Conservation (phyloP, 2,113 vertebrate species). For the Leptosomus discolor region DNA sequence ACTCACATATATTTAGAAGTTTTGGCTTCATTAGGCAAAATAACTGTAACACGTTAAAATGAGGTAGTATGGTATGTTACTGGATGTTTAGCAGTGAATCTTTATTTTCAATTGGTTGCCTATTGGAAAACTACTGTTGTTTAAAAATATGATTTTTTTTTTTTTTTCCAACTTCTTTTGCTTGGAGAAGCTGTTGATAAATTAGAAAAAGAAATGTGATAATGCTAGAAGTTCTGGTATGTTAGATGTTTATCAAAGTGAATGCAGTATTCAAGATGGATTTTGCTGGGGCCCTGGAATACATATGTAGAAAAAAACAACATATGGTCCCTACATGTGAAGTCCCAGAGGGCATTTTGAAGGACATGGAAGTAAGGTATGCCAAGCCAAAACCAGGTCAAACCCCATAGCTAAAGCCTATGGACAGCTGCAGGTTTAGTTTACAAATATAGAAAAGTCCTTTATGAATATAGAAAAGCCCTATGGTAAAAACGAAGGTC, state of each 20-base stretch:
- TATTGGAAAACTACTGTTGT: background rate
- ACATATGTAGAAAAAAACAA: background rate
- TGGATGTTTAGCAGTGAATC: background rate
- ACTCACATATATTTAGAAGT: background rate
- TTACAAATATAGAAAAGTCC: background rate
- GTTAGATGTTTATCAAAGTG: background rate
- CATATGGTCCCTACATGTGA: background rate
- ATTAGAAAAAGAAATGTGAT: background rate
- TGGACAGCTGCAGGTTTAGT: background rate
- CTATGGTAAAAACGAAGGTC: background rate
- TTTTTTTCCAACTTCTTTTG: background rate
- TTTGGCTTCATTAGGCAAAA: background rate
- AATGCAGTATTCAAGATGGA: background rate
- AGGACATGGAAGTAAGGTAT: background rate
- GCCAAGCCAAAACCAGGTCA: background rate
- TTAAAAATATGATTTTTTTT: background rate
- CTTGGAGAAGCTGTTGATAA: background rate
- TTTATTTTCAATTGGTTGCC: background rate
- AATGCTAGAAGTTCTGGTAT: background rate
- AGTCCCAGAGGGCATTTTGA: background rate
- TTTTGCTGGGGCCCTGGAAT: background rate
- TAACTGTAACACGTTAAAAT: background rate
- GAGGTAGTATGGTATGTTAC: background rate
- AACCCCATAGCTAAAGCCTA: background rate
- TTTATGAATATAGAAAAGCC: background rate